Evolutionary conservation across 2,113 vertebrate genomes (phyloP).

Genomic region (Sinocyclocheilus grahami): DNA sequence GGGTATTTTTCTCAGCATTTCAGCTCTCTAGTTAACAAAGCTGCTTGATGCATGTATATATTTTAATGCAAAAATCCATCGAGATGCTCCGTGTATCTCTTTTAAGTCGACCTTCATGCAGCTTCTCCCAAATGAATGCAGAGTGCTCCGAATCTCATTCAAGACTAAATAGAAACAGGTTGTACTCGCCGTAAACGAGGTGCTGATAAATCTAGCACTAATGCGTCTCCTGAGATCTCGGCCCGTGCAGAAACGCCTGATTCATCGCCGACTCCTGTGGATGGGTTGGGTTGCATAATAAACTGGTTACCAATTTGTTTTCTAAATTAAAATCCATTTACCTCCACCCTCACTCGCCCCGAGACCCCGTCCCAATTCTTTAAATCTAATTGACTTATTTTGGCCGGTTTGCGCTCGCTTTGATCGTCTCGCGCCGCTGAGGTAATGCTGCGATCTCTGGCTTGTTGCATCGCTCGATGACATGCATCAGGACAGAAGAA

Average conservation of each 20-base stretch:
- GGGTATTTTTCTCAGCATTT: neutral
- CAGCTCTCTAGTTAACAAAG: neutral
- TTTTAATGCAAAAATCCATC: conserved; percentile 31
- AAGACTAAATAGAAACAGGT: conserved; percentile 61
- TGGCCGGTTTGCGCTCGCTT: conserved; percentile 44
- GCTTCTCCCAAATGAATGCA: conserved; percentile 21
- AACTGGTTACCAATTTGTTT: conserved; percentile 58
- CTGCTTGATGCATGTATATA: conserved; percentile 19
- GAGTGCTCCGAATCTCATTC: conserved; percentile 32
- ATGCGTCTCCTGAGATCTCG: conserved; percentile 50
- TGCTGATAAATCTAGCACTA: conserved; percentile 53
- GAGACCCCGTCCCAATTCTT: conserved; percentile 49
- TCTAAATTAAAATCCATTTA: conserved; percentile 58
- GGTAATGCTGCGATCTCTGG: conserved; percentile 44
- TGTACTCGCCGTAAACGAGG: conserved; percentile 42
- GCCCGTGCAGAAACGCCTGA: neutral
- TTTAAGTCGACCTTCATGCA: conserved; percentile 53
- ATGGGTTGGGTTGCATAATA: conserved; percentile 49
- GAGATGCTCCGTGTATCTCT: conserved; percentile 43
- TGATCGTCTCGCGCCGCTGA: conserved; percentile 54
- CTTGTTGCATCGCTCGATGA: neutral
- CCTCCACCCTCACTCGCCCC: conserved; percentile 49
- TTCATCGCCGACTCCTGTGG: conserved; percentile 21
- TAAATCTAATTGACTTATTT: conserved; percentile 55
- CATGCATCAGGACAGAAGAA: conserved; percentile 42